Base-by-base conservation (phyloP, 2,797 vertebrate species). In the Myotis myotis region DNA sequence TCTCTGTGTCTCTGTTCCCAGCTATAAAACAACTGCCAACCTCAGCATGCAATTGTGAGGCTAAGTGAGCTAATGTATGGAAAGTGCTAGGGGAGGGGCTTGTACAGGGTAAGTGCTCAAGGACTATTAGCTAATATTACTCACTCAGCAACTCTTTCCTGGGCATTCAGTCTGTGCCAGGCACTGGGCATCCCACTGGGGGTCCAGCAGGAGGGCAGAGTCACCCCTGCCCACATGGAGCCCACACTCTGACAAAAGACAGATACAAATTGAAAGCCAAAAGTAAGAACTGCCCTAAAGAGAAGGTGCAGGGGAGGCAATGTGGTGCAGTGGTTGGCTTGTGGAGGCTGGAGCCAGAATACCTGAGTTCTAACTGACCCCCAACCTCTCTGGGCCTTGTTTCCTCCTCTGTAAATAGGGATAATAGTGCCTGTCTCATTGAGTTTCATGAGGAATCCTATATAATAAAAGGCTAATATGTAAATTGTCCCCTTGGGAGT, bases 221-320 rank as follows among this genome's bases (percentile, higher is more conserved):
- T 19, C 1, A 0, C 20, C 28, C 47, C 60, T n/a, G 36, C 55
- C 22, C 6, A 5, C 28, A 2, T 3, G 15, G 36, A 17, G 9
- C 38, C 51, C 6, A 17, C 9, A 16, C 16, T 33, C 10, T 6
- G 11, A 16, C 16, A 33, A 30, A 23, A 74, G 68, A 51, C 38
- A 75, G 64, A 17, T 8, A 17, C 1, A 41, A 51, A 16, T 2
- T 12, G 44, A 64, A 15, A 44, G n/a, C 19, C 38, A 41, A n/a
- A n/a, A 68, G 25, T 2, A 47, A 55, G 70, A 36, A 44, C n/a
- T 1, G 0, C 51, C 41, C 25, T 9, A 19, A 23, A 36, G 47
- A 28, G 49, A 44, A 3, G 0, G 19, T 0, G 15, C 10, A 5
- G 62, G 62, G 62, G 25, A 47, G 28, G 33, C 1, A 1, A 5